A percentile compares a stretch with the other conserved stretches of the same genome.
Conservation (phyloP, 2,888 invertebrate species). For the Microctonus brassicae region DNA sequence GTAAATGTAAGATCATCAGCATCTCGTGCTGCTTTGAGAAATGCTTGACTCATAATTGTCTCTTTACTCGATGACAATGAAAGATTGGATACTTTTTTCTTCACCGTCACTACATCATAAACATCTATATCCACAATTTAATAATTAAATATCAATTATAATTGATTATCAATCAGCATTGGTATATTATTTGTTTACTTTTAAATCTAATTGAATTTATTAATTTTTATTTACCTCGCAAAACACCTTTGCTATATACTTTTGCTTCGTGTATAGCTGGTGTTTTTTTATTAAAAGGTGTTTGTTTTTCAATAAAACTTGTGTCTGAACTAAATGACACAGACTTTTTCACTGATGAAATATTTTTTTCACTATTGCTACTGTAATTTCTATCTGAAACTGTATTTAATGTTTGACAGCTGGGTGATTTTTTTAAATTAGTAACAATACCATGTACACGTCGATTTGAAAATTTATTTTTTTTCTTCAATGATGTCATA, state of each 20-base stretch:
- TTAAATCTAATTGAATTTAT: not conserved
- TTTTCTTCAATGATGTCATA: slow-evolving; percentile 33
- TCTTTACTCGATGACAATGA: slow-evolving; percentile 42
- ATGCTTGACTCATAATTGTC: slow-evolving; percentile 61
- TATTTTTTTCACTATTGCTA: not conserved
- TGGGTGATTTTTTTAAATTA: slow-evolving; percentile 47
- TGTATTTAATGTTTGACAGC: slow-evolving; percentile 49
- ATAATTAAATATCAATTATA: not conserved
- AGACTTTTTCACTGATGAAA: slow-evolving; percentile 54
- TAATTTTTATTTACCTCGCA: slow-evolving; percentile 55
- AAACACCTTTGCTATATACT: slow-evolving; percentile 63
- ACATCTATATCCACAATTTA: slow-evolving; percentile 34
- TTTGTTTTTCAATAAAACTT: slow-evolving; percentile 58
- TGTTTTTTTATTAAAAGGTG: slow-evolving; percentile 48
- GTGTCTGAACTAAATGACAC: slow-evolving; percentile 67
- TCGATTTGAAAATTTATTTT: slow-evolving; percentile 16
- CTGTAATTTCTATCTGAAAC: not conserved
- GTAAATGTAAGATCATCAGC: slow-evolving; percentile 71
- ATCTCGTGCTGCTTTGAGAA: slow-evolving; percentile 73
- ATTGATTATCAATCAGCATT: too few relatives aligned
- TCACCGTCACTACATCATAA: slow-evolving; percentile 36
- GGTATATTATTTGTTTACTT: too few relatives aligned
- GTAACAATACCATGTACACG: slow-evolving; percentile 21
- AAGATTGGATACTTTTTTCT: slow-evolving; percentile 55
- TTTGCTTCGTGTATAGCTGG: slow-evolving; percentile 63